A percentile compares a stretch with the other conserved stretches of the same genome.
Evolutionary conservation across 2,888 invertebrate genomes (phyloP).

Genomic region (Patella ulyssiponensis): DNA sequence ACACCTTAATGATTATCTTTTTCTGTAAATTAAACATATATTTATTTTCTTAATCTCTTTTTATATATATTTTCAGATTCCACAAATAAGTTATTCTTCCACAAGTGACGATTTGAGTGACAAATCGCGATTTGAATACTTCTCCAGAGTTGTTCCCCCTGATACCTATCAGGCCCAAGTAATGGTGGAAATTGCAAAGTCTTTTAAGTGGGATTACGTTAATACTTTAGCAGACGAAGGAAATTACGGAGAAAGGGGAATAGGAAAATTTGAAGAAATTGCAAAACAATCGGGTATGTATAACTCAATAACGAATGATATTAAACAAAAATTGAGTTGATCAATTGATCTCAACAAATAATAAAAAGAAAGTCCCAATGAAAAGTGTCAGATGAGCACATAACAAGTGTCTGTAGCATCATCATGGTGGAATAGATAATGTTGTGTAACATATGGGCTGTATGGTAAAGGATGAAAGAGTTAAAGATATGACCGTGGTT

Average conservation of each 20-base stretch:
- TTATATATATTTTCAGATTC: slow-evolving; percentile 76
- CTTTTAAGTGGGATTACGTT: slow-evolving; percentile 83
- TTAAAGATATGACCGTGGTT: no score
- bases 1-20: background rate
- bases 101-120: slow-evolving; percentile 82
- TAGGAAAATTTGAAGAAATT: slow-evolving; percentile 69
- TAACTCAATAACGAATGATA: no score
- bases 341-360: no score
- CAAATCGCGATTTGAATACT: slow-evolving; percentile 82
- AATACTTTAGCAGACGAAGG: slow-evolving; percentile 84
- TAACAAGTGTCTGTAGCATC: no score
- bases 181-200: slow-evolving; percentile 81
- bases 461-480: no score
- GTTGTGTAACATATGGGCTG: no score
- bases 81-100: slow-evolving; percentile 81
- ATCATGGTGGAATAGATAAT: no score
- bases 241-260: slow-evolving; percentile 82
- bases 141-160: slow-evolving; percentile 78
- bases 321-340: no score
- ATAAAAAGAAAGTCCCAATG: no score
- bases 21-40: background rate
- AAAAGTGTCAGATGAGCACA: no score
- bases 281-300: slow-evolving; percentile 65
- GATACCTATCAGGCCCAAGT: slow-evolving; percentile 75
- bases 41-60: background rate